A percentile compares a stretch with the other conserved stretches of the same genome.
phyloP scores from a whole-genome alignment of 2,797 vertebrate genomes.

The Squalus acanthias region DNA sequence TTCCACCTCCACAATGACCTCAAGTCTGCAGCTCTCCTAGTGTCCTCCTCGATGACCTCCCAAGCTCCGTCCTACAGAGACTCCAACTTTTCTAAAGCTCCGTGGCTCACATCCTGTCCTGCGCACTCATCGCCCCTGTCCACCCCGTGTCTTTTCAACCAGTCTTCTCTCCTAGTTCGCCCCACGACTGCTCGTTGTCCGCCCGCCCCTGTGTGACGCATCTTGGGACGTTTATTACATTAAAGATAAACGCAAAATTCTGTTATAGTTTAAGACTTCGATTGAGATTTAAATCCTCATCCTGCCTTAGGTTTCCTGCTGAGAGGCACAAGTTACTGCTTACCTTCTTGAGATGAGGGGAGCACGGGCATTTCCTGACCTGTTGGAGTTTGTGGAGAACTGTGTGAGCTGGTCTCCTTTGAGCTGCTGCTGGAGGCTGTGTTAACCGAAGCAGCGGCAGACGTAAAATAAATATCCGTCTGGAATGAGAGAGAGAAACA shows the following conservation, averaged over 20 bases:
- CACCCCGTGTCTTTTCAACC: not conserved
- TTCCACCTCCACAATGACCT: not conserved
- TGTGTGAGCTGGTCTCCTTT: constrained; percentile 79
- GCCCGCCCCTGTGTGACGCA: not conserved
- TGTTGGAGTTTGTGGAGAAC: constrained; percentile 83
- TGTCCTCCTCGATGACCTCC: too few relatives aligned
- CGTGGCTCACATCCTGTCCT: not conserved
- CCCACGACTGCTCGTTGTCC: not conserved
- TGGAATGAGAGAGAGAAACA: constrained; percentile 46
- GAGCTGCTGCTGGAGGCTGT: constrained; percentile 80
- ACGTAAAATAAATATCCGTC: constrained; percentile 96
- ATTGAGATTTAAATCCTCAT: not conserved
- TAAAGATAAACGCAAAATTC: not conserved
- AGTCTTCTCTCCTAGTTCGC: not conserved
- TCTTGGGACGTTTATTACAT: not conserved
- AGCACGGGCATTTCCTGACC: constrained; percentile 77
- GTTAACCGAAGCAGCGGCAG: constrained; percentile 71
- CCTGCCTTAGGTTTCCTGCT: not conserved
- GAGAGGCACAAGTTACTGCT: constrained; percentile 39
- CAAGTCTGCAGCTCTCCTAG: not conserved
- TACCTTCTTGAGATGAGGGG: constrained; percentile 81
- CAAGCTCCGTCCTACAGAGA: not conserved
- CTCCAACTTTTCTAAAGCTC: too few relatives aligned
- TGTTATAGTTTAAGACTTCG: not conserved
- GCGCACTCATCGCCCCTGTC: not conserved